Evolutionary conservation across 2,888 invertebrate genomes (phyloP), one percentile per base, ranked within the genome.

Genomic region (Syrphus vitripennis): DNA sequence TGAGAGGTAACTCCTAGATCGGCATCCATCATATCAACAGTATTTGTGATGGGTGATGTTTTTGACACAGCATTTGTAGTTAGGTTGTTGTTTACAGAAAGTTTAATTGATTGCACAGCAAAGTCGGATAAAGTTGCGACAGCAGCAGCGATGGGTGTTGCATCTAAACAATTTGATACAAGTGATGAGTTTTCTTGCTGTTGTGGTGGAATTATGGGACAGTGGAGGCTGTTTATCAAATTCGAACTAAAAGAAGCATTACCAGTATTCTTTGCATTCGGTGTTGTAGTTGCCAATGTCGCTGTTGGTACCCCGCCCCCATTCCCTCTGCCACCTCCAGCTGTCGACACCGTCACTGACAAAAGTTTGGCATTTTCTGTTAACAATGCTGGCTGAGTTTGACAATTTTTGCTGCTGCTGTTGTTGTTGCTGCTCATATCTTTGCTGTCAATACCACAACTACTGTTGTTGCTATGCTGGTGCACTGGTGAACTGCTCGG

Each of bases 81-180:
- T 0, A 71, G 14, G 63, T 71, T 83, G 42, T 76, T 83, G 19
- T 83, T 84, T 16, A 76, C 48, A 12, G 82, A 63, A 4, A 77
- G 65, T 69, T 83, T 83, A 4, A 75, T 45, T 3, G 86, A 69
- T 53, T 84, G 89, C 95, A 91, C 92, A 95, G 95, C 84, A 94
- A 94, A 88, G 95, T 95, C 89, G 96, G 93, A 75, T 95, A 95
- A 92, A 96, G 95, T 24, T 3, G 71, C 16, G 70, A 95, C 91
- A 95, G 95, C 29, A n/a, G 95, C 29, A 94, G 94, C 40, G 19
- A 45, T 16, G 16, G 55, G 53, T 37, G 70, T 57, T 37, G 34
- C 21, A 61, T 86, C 87, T 6, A 72, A 50, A 40, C 90, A 40
- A 74, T 78, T 87, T 9, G 83, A 83, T 19, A 78, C 70, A 3